Evolutionary conservation across 2,797 vertebrate genomes (phyloP).

Genomic region (Telmatherina bonti): DNA sequence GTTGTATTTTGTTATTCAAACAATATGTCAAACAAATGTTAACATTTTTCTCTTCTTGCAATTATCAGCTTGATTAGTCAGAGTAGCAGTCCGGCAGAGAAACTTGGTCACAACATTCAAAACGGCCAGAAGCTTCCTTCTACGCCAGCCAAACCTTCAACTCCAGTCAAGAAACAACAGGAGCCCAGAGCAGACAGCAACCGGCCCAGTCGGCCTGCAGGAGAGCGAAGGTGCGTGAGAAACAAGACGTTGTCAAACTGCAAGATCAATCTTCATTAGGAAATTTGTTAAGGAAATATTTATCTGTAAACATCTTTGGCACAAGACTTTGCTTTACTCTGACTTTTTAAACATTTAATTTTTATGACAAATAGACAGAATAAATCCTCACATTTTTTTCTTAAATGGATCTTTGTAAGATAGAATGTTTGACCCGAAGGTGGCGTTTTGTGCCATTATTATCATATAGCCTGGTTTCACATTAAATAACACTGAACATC

Average conservation of each 20-base stretch:
- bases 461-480: neutral
- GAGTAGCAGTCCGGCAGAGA: constrained; percentile 66
- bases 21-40: neutral
- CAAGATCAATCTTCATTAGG: neutral
- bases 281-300: no score
- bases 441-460: constrained; percentile 41
- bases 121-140: constrained; percentile 68
- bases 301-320: neutral
- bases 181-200: constrained; percentile 74
- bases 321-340: neutral
- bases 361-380: neutral
- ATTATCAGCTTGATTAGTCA: constrained; percentile 66
- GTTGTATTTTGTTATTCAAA: no score
- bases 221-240: constrained; percentile 85
- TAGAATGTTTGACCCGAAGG: constrained; percentile 62
- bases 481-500: neutral
- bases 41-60: constrained; percentile 11
- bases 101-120: constrained; percentile 67
- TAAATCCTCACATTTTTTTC: neutral
- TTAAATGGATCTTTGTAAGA: neutral
- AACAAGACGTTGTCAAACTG: neutral
- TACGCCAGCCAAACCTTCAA: constrained; percentile 49
- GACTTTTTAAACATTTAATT: accelerated
- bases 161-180: constrained; percentile 73
- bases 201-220: constrained; percentile 70